Conservation (phyloP, 2,888 invertebrate genomes). For the Nematopogon swammerdamellus region DNA sequence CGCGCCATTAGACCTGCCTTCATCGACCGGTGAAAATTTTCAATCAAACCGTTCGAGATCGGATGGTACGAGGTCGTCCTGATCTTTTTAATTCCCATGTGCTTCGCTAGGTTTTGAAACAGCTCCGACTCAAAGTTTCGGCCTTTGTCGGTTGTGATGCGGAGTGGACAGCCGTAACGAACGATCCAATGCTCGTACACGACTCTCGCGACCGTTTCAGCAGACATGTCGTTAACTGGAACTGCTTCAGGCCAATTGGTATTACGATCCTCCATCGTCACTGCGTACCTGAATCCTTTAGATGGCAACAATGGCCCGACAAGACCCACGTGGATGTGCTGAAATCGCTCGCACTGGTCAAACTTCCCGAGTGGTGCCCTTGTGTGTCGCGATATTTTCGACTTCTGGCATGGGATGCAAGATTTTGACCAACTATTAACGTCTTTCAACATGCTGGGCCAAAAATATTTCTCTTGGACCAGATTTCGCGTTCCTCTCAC, state of each 20-base stretch:
- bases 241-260: constrained; percentile 21
- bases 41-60: constrained; percentile 25
- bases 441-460: constrained; percentile 12
- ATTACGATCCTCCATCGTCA: constrained; percentile 14
- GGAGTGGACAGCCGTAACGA: constrained; percentile 21
- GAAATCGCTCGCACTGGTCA: background rate
- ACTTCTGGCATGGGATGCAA: constrained; percentile 10
- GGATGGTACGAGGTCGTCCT: constrained; percentile 23
- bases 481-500: constrained; percentile 7
- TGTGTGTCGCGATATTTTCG: constrained; percentile 7
- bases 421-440: constrained; percentile 8
- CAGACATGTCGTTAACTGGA: constrained; percentile 19
- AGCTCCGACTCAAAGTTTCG: constrained; percentile 23
- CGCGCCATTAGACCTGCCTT: constrained; percentile 18
- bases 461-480: constrained; percentile 8
- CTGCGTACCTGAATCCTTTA: constrained; percentile 11
- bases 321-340: constrained; percentile 6
- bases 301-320: constrained; percentile 8
- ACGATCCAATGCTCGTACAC: constrained; percentile 23
- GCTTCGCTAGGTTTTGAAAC: constrained; percentile 15
- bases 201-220: constrained; percentile 17
- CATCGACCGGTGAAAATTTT: constrained; percentile 24
- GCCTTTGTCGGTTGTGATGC: constrained; percentile 22
- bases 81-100: constrained; percentile 8
- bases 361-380: constrained; percentile 6